Evolutionary conservation across 2,113 vertebrate genomes (phyloP).

Genomic region (Rhodinocichla rosea): DNA sequence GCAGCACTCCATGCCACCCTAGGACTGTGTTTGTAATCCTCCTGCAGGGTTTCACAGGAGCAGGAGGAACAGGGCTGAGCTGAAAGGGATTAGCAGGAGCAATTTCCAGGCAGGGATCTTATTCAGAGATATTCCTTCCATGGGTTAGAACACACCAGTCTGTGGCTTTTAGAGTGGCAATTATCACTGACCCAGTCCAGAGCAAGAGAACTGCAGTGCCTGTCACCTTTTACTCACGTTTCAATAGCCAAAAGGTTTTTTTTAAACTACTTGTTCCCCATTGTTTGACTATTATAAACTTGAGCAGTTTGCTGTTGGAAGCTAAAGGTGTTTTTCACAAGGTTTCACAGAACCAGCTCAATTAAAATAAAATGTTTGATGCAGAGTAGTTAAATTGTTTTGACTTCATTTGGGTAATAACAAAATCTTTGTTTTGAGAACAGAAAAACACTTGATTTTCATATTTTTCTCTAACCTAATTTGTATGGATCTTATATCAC

Average conservation of each 20-base stretch:
- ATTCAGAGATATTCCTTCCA: not conserved
- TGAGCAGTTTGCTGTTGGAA: not conserved
- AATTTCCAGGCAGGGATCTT: not conserved
- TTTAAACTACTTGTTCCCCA: not conserved
- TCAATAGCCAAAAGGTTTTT: not conserved
- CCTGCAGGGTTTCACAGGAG: not conserved
- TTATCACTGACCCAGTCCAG: not conserved
- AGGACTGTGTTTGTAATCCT: not conserved
- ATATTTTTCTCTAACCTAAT: not conserved
- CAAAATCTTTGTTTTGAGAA: not conserved
- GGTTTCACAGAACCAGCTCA: not conserved
- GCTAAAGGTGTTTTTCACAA: not conserved
- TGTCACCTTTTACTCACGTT: not conserved
- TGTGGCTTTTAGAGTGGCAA: not conserved
- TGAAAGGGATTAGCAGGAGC: conserved; percentile 17
- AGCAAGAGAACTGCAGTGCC: not conserved
- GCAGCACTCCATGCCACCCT: not conserved
- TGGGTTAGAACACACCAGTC: not conserved
- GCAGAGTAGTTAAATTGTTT: conserved; percentile 20
- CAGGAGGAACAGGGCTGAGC: not conserved
- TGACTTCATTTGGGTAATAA: conserved; percentile 16
- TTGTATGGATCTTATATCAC: not conserved
- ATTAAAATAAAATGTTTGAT: not conserved
- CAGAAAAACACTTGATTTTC: not conserved
- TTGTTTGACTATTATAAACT: not conserved